Conservation (phyloP, 2,888 invertebrate genomes). For the Steinernema scapterisci region DNA sequence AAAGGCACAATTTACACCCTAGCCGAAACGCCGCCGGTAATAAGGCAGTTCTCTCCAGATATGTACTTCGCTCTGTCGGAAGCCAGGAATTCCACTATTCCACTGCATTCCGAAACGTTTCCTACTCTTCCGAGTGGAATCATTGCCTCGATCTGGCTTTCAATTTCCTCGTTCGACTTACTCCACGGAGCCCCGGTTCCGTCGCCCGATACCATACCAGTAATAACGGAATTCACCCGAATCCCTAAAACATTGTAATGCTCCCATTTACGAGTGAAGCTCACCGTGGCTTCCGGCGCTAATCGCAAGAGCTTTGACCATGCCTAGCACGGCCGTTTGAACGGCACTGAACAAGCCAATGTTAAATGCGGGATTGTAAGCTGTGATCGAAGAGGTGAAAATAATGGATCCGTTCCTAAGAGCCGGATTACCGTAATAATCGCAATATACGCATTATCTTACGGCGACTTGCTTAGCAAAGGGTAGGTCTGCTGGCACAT, state of each 20-base stretch:
- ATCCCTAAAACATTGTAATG: conserved; percentile 39
- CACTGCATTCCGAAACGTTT: conserved; percentile 50
- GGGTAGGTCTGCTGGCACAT: conserved; percentile 50
- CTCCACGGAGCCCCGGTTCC: conserved; percentile 55
- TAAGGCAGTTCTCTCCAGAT: conserved; percentile 57
- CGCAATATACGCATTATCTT: conserved; percentile 1
- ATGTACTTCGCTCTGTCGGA: conserved; percentile 55
- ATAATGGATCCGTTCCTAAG: conserved; percentile 46
- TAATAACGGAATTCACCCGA: conserved; percentile 54
- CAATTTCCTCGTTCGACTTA: conserved; percentile 44
- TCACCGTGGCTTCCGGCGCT: conserved; percentile 22
- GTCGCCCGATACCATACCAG: conserved; percentile 56
- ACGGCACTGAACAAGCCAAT: conserved; percentile 57
- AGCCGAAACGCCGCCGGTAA: conserved; percentile 60
- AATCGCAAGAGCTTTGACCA: conserved; percentile 44
- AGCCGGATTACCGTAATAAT: not conserved
- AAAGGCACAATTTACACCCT: conserved; percentile 44
- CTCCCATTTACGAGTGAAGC: too few relatives aligned
- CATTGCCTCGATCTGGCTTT: conserved; percentile 41
- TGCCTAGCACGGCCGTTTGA: conserved; percentile 47
- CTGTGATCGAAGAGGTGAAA: conserved; percentile 48
- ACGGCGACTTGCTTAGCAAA: conserved; percentile 51
- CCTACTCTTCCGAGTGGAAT: conserved; percentile 59
- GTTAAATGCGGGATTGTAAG: conserved; percentile 55
- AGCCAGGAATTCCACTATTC: conserved; percentile 54